Conservation (phyloP, 2,888 invertebrate genomes). For the Rhagium mordax region DNA sequence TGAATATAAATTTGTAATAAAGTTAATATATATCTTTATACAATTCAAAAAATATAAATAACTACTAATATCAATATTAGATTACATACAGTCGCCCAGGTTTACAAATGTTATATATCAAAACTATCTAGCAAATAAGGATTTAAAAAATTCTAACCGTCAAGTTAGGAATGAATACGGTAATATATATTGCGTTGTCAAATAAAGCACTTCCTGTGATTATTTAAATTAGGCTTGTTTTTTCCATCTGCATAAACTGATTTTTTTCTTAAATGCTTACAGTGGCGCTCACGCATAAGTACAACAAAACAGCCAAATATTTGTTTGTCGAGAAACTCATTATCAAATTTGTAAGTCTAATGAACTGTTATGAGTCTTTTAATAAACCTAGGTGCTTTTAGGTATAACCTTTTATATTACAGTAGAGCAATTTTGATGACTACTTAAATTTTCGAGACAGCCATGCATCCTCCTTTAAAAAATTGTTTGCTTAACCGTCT, state of each 20-base stretch:
- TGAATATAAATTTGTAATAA: slow-evolving; percentile 17
- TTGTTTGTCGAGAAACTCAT: neutral
- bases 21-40: slow-evolving; percentile 28
- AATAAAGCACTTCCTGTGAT: neutral
- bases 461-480: no score
- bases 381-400: no score
- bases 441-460: no score
- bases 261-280: neutral
- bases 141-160: neutral
- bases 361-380: no score
- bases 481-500: no score
- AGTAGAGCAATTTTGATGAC: no score
- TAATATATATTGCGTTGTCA: neutral
- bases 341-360: no score
- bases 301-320: neutral
- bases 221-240: neutral
- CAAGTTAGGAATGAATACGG: neutral
- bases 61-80: slow-evolving; percentile 20
- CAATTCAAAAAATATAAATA: slow-evolving; percentile 25
- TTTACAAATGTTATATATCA: neutral
- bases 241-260: neutral
- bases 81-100: slow-evolving; percentile 19
- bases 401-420: no score
- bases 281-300: neutral
- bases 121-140: slow-evolving; percentile 3